These are phyloP conservation scores for Eupsilia transversa DNA, from an alignment of 2,888 invertebrate genomes.

Conservation along the genomic window DNA sequence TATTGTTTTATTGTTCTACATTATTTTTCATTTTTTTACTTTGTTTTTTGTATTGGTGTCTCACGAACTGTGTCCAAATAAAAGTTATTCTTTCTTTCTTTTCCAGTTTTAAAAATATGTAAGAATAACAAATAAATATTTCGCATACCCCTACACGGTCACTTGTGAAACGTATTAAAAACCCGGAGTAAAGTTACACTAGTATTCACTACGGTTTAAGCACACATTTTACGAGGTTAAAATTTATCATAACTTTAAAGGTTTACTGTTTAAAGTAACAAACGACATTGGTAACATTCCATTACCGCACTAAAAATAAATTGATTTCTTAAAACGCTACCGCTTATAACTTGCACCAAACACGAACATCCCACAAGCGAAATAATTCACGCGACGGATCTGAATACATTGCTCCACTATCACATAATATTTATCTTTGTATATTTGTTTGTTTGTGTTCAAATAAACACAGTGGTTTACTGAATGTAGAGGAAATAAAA, in stretches of 20 bases:
- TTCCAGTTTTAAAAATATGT: too few species aligned
- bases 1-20: too few species aligned
- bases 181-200: too few species aligned
- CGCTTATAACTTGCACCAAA: constrained; percentile 21
- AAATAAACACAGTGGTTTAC: constrained; percentile 51
- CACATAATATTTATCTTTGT: constrained; percentile 48
- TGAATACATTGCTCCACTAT: constrained; percentile 43
- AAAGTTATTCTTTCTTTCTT: too few species aligned
- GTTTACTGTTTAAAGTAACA: neutral
- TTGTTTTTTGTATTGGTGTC: too few species aligned
- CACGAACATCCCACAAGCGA: constrained; percentile 23
- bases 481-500: constrained; percentile 17
- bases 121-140: too few species aligned
- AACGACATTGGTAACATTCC: neutral
- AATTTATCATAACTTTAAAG: neutral
- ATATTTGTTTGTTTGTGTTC: constrained; percentile 47
- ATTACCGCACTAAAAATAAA: too few species aligned
- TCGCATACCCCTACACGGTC: too few species aligned
- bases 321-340: constrained; percentile 6
- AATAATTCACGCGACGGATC: constrained; percentile 49
- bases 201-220: neutral
- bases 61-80: too few species aligned
- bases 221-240: neutral
- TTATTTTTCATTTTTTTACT: too few species aligned
- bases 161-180: too few species aligned